Evolutionary conservation across 2,797 vertebrate species (phyloP).

Genomic region (Glossophaga mutica): DNA sequence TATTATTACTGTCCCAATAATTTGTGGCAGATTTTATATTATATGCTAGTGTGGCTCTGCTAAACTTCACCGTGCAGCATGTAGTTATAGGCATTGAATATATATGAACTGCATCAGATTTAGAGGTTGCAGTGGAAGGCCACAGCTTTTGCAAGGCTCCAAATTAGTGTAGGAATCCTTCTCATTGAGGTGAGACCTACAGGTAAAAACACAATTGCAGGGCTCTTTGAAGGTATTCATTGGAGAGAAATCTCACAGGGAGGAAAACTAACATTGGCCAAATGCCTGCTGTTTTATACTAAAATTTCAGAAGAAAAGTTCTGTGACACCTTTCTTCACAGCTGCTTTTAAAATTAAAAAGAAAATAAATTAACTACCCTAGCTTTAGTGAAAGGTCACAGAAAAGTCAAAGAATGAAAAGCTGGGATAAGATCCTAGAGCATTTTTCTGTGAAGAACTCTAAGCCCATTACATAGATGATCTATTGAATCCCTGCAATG

Average conservation of each 20-base stretch:
- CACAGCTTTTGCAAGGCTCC: background rate
- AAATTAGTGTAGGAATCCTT: slow-evolving; percentile 28
- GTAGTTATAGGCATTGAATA: background rate
- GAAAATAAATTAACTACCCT: background rate
- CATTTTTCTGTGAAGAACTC: slow-evolving; percentile 18
- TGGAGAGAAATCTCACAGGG: background rate
- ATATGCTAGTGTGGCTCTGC: background rate
- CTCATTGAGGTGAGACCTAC: background rate
- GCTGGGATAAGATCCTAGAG: background rate
- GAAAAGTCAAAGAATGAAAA: background rate
- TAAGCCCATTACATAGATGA: background rate
- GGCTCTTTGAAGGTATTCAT: background rate
- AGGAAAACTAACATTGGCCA: background rate
- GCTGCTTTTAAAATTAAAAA: background rate
- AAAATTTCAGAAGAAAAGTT: background rate
- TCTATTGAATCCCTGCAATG: slow-evolving; percentile 31
- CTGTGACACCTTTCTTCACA: background rate
- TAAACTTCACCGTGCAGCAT: background rate
- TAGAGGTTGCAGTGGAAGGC: background rate
- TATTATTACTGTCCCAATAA: background rate
- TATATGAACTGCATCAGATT: background rate
- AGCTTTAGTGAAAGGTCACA: background rate
- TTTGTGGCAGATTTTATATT: background rate
- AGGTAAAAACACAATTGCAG: background rate
- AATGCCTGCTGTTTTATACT: background rate